Evolutionary conservation across 2,797 vertebrate species (phyloP).

Genomic region (Aphelocoma californica): DNA sequence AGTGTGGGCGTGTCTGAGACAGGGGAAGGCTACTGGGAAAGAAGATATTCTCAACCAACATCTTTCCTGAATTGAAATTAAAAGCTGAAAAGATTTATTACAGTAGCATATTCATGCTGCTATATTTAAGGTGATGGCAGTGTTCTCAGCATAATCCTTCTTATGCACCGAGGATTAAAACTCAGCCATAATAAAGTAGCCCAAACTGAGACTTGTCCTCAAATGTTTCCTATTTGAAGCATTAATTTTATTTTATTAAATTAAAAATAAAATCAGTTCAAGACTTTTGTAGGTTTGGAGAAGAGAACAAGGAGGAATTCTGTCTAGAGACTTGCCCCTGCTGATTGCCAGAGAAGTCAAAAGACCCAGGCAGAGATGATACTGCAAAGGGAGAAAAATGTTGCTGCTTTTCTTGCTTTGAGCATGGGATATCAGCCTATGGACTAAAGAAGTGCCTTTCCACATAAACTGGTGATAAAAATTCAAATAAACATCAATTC

Average conservation of each 20-base stretch:
- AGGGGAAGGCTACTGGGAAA: not conserved
- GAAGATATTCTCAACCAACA: slow-evolving; percentile 14
- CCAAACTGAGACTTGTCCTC: not conserved
- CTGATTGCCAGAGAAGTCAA: not conserved
- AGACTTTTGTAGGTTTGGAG: not conserved
- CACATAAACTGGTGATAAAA: not conserved
- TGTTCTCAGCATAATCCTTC: slow-evolving; percentile 42
- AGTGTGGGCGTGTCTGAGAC: not conserved
- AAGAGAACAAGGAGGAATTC: not conserved
- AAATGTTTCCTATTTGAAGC: slow-evolving; percentile 20
- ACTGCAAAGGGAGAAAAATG: not conserved
- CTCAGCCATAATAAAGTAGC: slow-evolving; percentile 34
- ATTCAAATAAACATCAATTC: not conserved
- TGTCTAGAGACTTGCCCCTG: not conserved
- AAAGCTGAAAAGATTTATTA: slow-evolving; percentile 55
- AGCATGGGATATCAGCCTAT: fast-evolving
- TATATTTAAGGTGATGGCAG: slow-evolving; percentile 64
- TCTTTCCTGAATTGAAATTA: slow-evolving; percentile 34
- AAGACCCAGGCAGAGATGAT: not conserved
- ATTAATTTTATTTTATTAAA: slow-evolving; percentile 20
- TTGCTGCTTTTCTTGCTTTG: not conserved
- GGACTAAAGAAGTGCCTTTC: not conserved
- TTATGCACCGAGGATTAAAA: slow-evolving; percentile 34
- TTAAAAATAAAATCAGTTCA: not conserved
- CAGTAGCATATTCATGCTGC: slow-evolving; percentile 23